Percentiles rank a stretch among this genome's conserved stretches.
Evolutionary conservation across 2,888 invertebrate genomes (phyloP).

Genomic region (Hybos culiciformis): DNA sequence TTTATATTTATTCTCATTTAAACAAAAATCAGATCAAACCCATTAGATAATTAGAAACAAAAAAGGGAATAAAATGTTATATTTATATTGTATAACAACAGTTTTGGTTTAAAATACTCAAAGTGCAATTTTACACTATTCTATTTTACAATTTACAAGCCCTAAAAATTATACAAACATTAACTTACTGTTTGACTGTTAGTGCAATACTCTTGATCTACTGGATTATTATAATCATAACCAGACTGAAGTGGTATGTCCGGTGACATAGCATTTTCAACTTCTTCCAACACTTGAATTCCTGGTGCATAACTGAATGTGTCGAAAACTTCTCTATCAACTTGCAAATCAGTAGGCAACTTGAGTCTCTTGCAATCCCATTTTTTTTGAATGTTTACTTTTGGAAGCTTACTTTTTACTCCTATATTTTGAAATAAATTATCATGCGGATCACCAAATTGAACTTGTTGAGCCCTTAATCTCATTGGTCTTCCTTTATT

Average conservation of each 20-base stretch:
- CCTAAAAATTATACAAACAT: no score
- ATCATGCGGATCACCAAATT: constrained; percentile 25
- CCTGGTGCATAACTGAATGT: constrained; percentile 26
- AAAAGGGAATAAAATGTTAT: no score
- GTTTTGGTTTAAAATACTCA: neutral
- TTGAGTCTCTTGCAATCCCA: constrained; percentile 33
- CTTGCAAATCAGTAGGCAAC: constrained; percentile 28
- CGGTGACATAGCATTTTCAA: constrained; percentile 9
- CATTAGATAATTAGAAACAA: no score
- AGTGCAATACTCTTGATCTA: constrained; percentile 42
- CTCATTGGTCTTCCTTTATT: constrained; percentile 14
- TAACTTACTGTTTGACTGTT: constrained; percentile 18
- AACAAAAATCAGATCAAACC: no score
- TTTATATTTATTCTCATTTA: neutral
- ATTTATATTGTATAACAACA: neutral
- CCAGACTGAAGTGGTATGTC: constrained; percentile 17
- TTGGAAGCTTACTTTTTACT: constrained; percentile 23
- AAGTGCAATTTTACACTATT: no score
- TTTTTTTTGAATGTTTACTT: constrained; percentile 29
- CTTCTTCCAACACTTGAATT: constrained; percentile 18
- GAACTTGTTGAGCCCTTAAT: constrained; percentile 21
- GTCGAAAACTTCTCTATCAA: constrained; percentile 24
- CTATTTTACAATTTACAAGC: no score
- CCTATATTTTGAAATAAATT: constrained; percentile 24
- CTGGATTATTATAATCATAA: constrained; percentile 43